Base-by-base conservation (phyloP, 35 echinoderm and acorn worm genomes). In the Strongylocentrotus purpuratus region DNA sequence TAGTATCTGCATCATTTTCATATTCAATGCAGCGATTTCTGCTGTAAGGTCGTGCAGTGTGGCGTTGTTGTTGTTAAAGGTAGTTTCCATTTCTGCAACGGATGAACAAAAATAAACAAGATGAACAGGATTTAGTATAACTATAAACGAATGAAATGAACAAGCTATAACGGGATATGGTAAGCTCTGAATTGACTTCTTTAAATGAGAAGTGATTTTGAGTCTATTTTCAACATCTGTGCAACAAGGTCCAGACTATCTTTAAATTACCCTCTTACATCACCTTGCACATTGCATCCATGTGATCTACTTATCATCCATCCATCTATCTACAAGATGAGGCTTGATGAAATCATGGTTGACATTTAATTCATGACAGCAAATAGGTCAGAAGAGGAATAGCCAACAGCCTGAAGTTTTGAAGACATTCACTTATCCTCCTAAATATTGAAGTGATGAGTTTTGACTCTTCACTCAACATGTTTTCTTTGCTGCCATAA, bases 61-160 rank as follows among this genome's bases (percentile, higher is more conserved):
- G 35, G 92, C 94, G 55, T 96, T 78, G 91, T 98, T 98, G 88
- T 47, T 94, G 28, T 61, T 85, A 92, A 97, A 98, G 50, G 50
- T 95, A 25, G 33, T 47, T 92, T 98, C 70, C 96, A 98, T 96
- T n/a, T 61, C 97, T 98, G 95, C 2, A 95, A 85, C 31, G 87
- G 28, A 47, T 28, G 52, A 25, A 95, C 9, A 48, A 31, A 52
- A n/a, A 55, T 41, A 55, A n/a, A 78, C 25, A 78, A 28, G 20
- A 78, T 78, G 20, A n/a, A 28, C 65, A 55, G 50, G 50, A 55
- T 55, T 55, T 10, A 55, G 10, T 15, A 55, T 55, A 55, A 55
- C 15, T 15, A 55, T 55, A 15, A 13, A 15, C 11, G 50, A 55
- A 55, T 2, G 10, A 2, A 55, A 55, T 55, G 11, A 12, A 15